Evolutionary conservation across 2,113 vertebrate genomes (phyloP).

Genomic region (Mastomys coucha): DNA sequence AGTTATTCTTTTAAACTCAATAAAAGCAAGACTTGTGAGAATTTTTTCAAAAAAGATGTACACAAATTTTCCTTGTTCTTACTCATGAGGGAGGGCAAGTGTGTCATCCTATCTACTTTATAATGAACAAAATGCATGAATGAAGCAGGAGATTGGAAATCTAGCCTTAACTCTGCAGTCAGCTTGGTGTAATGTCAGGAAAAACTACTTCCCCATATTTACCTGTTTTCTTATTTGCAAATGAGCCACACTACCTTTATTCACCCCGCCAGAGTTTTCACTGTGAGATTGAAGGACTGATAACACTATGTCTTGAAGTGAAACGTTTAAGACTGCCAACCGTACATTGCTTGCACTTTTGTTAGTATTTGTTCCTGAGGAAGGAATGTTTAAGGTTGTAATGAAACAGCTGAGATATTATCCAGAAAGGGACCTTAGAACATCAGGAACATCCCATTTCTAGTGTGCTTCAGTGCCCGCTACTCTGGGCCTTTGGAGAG

Average conservation of each 20-base stretch:
- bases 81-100: not conserved
- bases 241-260: not conserved
- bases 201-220: not conserved
- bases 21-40: not conserved
- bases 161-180: not conserved
- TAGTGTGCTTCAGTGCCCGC: not conserved
- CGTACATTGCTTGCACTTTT: not conserved
- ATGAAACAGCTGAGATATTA: not conserved
- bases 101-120: not conserved
- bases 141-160: not conserved
- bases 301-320: not conserved
- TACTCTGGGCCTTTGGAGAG: not conserved
- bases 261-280: conserved; percentile 23
- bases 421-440: not conserved
- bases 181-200: not conserved
- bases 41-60: not conserved
- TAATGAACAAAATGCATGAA: not conserved
- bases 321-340: not conserved
- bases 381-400: not conserved
- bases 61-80: not conserved
- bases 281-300: not conserved
- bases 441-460: not conserved
- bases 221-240: conserved; percentile 11
- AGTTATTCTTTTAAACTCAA: not conserved
- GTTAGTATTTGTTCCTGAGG: conserved; percentile 29